Percentiles rank a stretch among this genome's conserved stretches.
Conservation (phyloP, 2,113 vertebrate genomes). For the Archilochus colubris region DNA sequence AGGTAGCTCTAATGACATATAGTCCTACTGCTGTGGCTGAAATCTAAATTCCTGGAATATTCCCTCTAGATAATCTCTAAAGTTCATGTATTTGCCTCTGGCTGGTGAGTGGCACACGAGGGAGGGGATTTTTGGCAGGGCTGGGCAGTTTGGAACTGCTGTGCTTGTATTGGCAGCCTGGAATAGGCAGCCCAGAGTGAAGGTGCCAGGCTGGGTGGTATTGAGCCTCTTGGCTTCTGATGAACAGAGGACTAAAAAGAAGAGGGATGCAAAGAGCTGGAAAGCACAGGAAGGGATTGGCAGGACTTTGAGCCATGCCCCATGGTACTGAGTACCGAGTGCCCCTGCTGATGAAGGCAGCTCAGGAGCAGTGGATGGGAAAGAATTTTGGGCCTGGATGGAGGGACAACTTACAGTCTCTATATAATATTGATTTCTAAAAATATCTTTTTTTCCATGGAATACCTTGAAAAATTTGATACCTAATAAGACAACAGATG, state of each 20-base stretch:
- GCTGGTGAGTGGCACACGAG: background rate
- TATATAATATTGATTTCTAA: background rate
- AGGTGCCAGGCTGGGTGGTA: constrained; percentile 12
- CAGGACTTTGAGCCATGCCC: background rate
- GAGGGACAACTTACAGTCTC: background rate
- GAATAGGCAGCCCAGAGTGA: constrained; percentile 12
- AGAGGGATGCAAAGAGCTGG: background rate
- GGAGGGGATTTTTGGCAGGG: background rate
- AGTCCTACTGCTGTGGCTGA: background rate
- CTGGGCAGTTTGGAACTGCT: constrained; percentile 8
- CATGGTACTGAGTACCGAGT: accelerated
- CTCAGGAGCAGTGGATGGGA: background rate
- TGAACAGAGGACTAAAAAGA: background rate
- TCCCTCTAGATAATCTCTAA: constrained; percentile 35
- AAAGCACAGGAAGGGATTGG: background rate
- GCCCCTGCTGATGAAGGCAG: accelerated
- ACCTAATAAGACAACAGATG: background rate
- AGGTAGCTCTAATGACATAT: constrained; percentile 59
- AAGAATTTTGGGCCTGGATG: background rate
- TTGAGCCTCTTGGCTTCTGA: constrained; percentile 5
- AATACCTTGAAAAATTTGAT: background rate
- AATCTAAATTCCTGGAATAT: constrained; percentile 58
- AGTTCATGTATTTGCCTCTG: constrained; percentile 60
- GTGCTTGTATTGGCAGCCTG: constrained; percentile 44
- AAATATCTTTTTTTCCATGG: background rate